Evolutionary conservation across 1,140 invertebrate species (phyloP).

Genomic region (Plodia interpunctella): DNA sequence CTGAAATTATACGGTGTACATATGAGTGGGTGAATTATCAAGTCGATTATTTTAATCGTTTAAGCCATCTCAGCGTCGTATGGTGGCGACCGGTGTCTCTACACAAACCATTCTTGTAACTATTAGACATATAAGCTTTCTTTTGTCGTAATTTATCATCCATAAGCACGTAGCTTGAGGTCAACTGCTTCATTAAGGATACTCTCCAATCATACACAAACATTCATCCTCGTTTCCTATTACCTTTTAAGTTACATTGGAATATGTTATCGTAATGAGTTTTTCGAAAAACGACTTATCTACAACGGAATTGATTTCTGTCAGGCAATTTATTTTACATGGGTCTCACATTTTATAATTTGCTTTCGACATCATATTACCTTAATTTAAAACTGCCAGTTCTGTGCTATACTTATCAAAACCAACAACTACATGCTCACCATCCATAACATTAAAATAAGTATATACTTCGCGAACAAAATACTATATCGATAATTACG

Average conservation of each 20-base stretch:
- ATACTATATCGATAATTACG: slow-evolving; percentile 12
- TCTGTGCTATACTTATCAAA: not conserved
- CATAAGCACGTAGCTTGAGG: slow-evolving; percentile 27
- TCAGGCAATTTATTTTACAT: not conserved
- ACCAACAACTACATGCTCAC: slow-evolving; percentile 8
- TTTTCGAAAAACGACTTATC: not conserved
- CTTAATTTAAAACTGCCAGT: not conserved
- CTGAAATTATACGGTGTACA: slow-evolving; percentile 64
- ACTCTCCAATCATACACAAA: slow-evolving; percentile 7
- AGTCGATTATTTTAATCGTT: slow-evolving; percentile 64
- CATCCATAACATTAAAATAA: slow-evolving; percentile 16
- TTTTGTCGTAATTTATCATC: slow-evolving; percentile 39
- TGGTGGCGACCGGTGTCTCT: slow-evolving; percentile 25
- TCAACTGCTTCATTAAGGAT: slow-evolving; percentile 43
- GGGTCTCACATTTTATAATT: not conserved
- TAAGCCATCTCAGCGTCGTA: slow-evolving; percentile 30
- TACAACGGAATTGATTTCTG: not conserved
- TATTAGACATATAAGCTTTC: slow-evolving; percentile 45
- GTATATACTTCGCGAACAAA: slow-evolving; percentile 10
- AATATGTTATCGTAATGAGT: slow-evolving; percentile 11
- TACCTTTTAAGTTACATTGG: slow-evolving; percentile 13
- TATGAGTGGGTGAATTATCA: slow-evolving; percentile 54
- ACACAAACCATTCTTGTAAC: slow-evolving; percentile 27
- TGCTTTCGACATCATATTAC: not conserved
- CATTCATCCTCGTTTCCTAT: slow-evolving; percentile 16